phyloP scores from a whole-genome alignment of 2,888 invertebrate genomes.

The Cecidostiba fungosa region DNA sequence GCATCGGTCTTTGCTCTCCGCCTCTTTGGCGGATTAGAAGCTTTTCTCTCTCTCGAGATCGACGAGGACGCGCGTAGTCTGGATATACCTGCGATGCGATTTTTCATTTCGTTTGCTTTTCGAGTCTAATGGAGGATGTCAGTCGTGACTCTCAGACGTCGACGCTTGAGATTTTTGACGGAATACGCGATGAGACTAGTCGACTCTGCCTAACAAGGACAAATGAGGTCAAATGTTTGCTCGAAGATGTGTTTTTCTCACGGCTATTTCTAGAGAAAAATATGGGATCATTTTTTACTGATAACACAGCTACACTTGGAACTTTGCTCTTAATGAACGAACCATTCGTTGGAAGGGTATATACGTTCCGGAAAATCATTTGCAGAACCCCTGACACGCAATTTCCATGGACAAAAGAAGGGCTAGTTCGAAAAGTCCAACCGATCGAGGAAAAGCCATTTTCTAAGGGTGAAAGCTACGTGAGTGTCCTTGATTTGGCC shows the following conservation, averaged over 20 bases:
- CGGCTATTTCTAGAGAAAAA: neutral
- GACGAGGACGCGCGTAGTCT: neutral
- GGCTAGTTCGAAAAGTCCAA: neutral
- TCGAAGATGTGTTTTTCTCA: neutral
- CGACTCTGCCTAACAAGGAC: constrained; percentile 17
- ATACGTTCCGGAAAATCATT: neutral
- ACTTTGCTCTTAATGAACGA: neutral
- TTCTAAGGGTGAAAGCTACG: neutral
- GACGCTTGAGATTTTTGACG: neutral
- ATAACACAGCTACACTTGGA: too few species aligned
- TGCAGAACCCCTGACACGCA: neutral
- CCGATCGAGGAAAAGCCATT: neutral
- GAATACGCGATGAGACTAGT: neutral
- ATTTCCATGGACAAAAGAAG: neutral
- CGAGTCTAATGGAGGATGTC: constrained; percentile 13
- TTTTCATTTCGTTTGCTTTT: constrained; percentile 32
- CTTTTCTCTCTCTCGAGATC: neutral
- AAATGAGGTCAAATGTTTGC: neutral
- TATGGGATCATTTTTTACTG: neutral
- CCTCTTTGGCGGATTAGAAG: constrained; percentile 41
- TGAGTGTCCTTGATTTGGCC: neutral
- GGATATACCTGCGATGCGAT: constrained; percentile 7
- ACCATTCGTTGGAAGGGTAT: neutral
- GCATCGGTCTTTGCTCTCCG: constrained; percentile 4
- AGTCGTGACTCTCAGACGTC: neutral